A percentile compares a stretch with the other conserved stretches of the same genome.
Conservation (phyloP, 2,888 invertebrate species). For the Trachelus troglodyta region DNA sequence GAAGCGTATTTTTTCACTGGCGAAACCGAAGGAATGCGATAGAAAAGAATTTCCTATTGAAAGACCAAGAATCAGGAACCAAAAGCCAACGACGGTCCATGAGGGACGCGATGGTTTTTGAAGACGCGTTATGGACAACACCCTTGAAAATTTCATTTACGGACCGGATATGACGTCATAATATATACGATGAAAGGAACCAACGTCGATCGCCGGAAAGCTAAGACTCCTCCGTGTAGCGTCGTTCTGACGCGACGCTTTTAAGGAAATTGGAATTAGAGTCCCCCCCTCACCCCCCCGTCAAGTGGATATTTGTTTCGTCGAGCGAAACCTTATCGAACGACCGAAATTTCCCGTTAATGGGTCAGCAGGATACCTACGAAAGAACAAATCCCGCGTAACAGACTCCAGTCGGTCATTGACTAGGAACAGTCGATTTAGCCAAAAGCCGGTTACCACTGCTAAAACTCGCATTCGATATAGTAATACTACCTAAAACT, state of each 20-base stretch:
- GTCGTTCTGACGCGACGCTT: conserved; percentile 17
- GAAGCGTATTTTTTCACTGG: background rate
- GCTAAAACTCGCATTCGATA: background rate
- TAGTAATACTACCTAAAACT: background rate
- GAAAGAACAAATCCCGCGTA: background rate
- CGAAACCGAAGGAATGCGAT: background rate
- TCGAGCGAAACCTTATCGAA: background rate
- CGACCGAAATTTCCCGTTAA: background rate
- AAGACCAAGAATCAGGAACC: background rate
- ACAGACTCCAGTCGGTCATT: background rate
- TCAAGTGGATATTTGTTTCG: background rate
- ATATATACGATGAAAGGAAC: conserved; percentile 10
- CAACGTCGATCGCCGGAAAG: background rate
- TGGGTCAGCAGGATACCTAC: no score
- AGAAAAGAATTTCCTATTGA: background rate
- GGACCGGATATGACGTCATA: conserved; percentile 27
- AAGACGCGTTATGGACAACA: background rate
- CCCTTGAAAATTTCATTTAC: conserved; percentile 29
- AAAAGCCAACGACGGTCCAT: background rate
- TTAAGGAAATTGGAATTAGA: conserved; percentile 28
- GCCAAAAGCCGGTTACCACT: background rate
- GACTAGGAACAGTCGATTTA: no score
- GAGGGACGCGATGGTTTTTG: background rate
- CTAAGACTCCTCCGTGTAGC: background rate
- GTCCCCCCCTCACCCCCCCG: background rate